Percentiles rank a stretch among this genome's conserved stretches.
phyloP scores from a whole-genome alignment of 2,113 vertebrate species.

The Seriola aureovittata region DNA sequence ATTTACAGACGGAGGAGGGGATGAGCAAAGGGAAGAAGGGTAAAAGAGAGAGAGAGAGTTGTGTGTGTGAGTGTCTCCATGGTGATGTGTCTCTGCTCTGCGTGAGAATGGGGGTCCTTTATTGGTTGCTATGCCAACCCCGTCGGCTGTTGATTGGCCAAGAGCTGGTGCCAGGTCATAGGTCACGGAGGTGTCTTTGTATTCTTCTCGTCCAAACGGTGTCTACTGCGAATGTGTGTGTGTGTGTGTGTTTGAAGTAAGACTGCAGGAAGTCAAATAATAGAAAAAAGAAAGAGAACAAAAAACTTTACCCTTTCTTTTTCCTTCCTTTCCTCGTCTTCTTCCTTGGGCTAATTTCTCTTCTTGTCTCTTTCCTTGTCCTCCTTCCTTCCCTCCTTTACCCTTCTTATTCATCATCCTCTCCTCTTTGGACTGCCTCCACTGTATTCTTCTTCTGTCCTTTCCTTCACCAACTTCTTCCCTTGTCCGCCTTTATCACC shows the following conservation, averaged over 20 bases:
- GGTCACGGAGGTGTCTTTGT: constrained; percentile 78
- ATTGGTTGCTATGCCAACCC: constrained; percentile 78
- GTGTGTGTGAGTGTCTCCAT: constrained; percentile 75
- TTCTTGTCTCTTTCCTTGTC: not conserved
- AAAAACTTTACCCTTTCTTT: constrained; percentile 14
- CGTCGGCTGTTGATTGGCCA: constrained; percentile 64
- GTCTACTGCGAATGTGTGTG: constrained; percentile 36
- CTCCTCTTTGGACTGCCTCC: not conserved
- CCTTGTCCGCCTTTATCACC: not conserved
- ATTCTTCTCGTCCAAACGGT: constrained; percentile 48
- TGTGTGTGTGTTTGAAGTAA: constrained; percentile 35
- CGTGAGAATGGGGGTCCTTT: constrained; percentile 80
- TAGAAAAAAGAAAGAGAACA: constrained; percentile 20
- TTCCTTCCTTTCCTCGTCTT: not conserved
- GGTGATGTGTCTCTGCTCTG: constrained; percentile 81
- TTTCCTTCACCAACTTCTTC: not conserved
- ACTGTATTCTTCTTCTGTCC: not conserved
- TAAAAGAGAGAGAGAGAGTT: constrained; percentile 42
- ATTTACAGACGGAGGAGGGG: constrained; percentile 44
- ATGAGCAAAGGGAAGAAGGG: constrained; percentile 38
- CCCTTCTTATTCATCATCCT: constrained; percentile 8
- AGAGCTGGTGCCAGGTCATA: constrained; percentile 79
- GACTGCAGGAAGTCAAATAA: constrained; percentile 12
- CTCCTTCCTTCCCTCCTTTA: constrained; percentile 3
- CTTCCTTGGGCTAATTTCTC: not conserved